Conservation (phyloP, 2,797 vertebrate genomes). For the Enteromius viviparus region DNA sequence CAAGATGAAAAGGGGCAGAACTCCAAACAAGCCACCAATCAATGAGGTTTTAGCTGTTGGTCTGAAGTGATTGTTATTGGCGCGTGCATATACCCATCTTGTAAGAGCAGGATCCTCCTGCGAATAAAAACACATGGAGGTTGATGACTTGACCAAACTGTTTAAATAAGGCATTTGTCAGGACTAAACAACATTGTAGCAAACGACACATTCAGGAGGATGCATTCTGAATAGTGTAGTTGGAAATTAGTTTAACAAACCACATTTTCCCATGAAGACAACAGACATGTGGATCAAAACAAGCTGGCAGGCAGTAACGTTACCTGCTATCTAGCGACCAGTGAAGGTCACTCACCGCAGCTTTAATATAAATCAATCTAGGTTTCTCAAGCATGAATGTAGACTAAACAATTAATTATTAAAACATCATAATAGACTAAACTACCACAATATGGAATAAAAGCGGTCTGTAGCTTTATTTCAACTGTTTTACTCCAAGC, state of each 20-base stretch:
- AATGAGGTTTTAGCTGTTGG: slow-evolving; percentile 84
- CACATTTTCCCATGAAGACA: not conserved
- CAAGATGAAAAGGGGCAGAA: slow-evolving; percentile 80
- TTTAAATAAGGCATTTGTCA: not conserved
- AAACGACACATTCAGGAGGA: not conserved
- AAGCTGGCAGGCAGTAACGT: not conserved
- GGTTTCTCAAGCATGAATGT: not conserved
- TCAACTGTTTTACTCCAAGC: not conserved
- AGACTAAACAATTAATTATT: not conserved
- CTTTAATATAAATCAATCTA: not conserved
- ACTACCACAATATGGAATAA: not conserved
- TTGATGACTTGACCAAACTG: too few relatives aligned
- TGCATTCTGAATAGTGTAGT: not conserved
- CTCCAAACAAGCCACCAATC: slow-evolving; percentile 71
- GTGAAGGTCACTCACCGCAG: slow-evolving; percentile 35
- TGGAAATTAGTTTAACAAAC: not conserved
- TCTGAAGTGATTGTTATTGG: slow-evolving; percentile 82
- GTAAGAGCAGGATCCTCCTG: slow-evolving; percentile 89
- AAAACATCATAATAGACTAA: not conserved
- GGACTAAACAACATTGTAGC: not conserved
- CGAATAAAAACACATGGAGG: not conserved
- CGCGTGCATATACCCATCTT: slow-evolving; percentile 84
- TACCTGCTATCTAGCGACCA: not conserved
- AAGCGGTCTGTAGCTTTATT: not conserved
- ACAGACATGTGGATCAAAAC: not conserved